phyloP scores from a whole-genome alignment of 2,797 vertebrate species.

The Galago senegalensis region DNA sequence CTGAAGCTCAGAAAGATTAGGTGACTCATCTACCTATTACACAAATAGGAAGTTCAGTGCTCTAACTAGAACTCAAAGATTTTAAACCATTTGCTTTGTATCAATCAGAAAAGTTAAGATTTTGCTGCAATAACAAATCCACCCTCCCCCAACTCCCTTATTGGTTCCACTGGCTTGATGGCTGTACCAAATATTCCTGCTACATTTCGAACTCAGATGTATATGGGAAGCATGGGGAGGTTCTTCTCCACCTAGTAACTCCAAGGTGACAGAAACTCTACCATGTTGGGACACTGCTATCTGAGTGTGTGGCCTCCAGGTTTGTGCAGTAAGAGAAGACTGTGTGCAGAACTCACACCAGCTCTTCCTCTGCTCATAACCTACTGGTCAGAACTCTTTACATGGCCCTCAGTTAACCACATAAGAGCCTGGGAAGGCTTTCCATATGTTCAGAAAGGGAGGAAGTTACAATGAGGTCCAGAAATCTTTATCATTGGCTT shows the following conservation, averaged over 20 bases:
- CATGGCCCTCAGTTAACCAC: neutral
- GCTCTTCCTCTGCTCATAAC: neutral
- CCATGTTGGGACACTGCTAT: neutral
- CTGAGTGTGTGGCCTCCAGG: neutral
- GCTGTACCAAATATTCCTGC: neutral
- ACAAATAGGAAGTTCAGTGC: neutral
- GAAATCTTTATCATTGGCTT: neutral
- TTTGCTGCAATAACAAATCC: neutral
- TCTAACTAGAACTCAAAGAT: neutral
- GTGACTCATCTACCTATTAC: neutral
- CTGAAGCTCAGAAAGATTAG: neutral
- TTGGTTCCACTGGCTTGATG: neutral
- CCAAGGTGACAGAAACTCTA: neutral
- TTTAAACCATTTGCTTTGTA: neutral
- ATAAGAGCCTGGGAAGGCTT: neutral
- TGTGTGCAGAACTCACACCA: neutral
- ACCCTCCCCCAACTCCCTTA: too few species aligned
- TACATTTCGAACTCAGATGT: neutral
- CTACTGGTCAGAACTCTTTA: neutral
- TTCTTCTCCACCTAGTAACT: neutral
- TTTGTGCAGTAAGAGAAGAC: neutral
- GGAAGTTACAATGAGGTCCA: neutral
- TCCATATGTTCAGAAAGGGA: neutral
- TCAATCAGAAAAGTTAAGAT: neutral
- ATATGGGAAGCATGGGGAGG: neutral